Percentiles rank a stretch among this genome's conserved stretches.
Conservation (phyloP, 2,888 invertebrate species). For the Timema cristinae region DNA sequence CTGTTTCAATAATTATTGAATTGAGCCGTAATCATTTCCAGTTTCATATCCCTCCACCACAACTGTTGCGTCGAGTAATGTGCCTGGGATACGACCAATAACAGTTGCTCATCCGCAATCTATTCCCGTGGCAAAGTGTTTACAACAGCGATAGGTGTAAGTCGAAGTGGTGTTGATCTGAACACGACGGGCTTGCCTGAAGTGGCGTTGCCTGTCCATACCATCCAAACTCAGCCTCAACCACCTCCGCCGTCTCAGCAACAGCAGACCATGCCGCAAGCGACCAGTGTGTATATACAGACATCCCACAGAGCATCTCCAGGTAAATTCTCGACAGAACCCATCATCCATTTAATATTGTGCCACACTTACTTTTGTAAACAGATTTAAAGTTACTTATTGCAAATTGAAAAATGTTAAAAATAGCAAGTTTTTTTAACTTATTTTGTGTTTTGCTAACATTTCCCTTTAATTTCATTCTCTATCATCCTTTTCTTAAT, state of each 20-base stretch:
- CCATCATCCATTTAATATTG: background rate
- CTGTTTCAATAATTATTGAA: background rate
- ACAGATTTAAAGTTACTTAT: background rate
- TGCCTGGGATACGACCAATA: constrained; percentile 24
- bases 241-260: constrained; percentile 27
- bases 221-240: constrained; percentile 20
- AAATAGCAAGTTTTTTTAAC: background rate
- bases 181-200: constrained; percentile 15
- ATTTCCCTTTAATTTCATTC: background rate
- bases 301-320: constrained; percentile 29
- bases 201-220: constrained; percentile 23
- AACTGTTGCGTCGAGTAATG: constrained; percentile 21
- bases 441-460: background rate
- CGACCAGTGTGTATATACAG: constrained; percentile 31
- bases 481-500: too few species aligned
- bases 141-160: constrained; percentile 23
- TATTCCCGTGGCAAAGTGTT: constrained; percentile 32
- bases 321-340: constrained; percentile 19
- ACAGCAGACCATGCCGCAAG: constrained; percentile 26
- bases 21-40: constrained; percentile 14
- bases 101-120: constrained; percentile 30
- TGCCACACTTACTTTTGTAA: background rate
- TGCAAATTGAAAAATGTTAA: background rate
- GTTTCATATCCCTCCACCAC: constrained; percentile 26
- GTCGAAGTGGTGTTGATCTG: constrained; percentile 12